These are phyloP conservation scores for Alentia gelatinosa DNA, from an alignment of 2,888 invertebrate genomes.

Conservation along the genomic window DNA sequence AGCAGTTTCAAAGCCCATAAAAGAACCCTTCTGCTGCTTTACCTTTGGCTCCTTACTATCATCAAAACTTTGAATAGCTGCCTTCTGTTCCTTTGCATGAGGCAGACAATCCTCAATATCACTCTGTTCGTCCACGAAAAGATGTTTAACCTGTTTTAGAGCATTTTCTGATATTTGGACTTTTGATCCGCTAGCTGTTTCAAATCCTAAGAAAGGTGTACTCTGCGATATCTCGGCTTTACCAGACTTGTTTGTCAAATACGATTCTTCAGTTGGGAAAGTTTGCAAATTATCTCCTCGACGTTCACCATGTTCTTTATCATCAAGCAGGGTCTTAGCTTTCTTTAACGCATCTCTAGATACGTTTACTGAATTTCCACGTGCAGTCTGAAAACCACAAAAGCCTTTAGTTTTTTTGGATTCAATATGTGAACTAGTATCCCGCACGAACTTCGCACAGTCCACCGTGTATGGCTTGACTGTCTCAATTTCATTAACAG, in stretches of 20 bases:
- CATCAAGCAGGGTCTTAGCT: background rate
- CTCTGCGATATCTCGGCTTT: background rate
- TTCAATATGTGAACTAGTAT: too few species aligned
- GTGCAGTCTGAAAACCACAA: conserved; percentile 18
- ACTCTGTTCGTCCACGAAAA: background rate
- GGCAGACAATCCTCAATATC: background rate
- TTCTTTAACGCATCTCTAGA: background rate
- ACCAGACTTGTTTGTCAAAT: background rate
- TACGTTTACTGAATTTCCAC: background rate
- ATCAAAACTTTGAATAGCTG: background rate
- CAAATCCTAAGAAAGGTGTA: background rate
- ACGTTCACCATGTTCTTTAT: background rate
- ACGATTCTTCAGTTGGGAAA: background rate
- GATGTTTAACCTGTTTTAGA: background rate
- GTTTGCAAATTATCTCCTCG: too few species aligned
- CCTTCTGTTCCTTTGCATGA: background rate
- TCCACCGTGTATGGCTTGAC: too few species aligned
- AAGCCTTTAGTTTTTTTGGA: background rate
- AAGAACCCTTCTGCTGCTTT: background rate
- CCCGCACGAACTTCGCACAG: too few species aligned
- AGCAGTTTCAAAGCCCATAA: background rate
- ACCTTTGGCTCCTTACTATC: background rate
- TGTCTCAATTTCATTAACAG: too few species aligned
- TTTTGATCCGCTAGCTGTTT: background rate
- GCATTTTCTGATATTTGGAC: background rate